phyloP scores from a whole-genome alignment of 2,113 vertebrate species.

The Gadus chalcogrammus region DNA sequence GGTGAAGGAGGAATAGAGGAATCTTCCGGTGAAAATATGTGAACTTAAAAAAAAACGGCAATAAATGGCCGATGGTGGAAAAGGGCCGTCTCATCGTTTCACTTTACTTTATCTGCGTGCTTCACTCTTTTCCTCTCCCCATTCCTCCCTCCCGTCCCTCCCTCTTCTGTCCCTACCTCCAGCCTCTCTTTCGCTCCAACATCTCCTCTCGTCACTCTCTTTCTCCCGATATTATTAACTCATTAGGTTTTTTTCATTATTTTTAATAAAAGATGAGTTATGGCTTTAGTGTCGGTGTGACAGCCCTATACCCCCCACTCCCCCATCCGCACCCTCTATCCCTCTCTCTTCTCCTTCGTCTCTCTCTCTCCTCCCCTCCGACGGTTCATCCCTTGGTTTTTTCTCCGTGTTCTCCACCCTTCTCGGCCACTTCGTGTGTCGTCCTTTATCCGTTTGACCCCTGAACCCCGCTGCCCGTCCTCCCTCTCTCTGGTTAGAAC shows the following conservation, averaged over 20 bases:
- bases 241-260: constrained; percentile 76
- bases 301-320: constrained; percentile 42
- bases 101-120: constrained; percentile 12
- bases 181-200: constrained; percentile 30
- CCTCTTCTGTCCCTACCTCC: constrained; percentile 27
- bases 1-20: background rate
- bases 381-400: constrained; percentile 10
- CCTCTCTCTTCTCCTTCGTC: constrained; percentile 19
- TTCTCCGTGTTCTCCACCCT: background rate
- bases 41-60: constrained; percentile 11
- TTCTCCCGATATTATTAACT: constrained; percentile 74
- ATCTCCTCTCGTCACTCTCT: constrained; percentile 63
- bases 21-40: background rate
- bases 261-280: constrained; percentile 78
- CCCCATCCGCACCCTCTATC: constrained; percentile 18
- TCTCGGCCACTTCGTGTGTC: constrained; percentile 54
- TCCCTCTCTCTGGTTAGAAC: constrained; percentile 45
- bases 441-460: constrained; percentile 59
- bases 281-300: constrained; percentile 71
- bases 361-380: constrained; percentile 18
- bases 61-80: constrained; percentile 48
- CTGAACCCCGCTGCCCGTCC: constrained; percentile 55
- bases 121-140: background rate
- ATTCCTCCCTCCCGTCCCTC: constrained; percentile 2
- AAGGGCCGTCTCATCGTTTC: constrained; percentile 27